These are phyloP conservation scores for Reticulitermes lucifugus DNA, from an alignment of 2,888 invertebrate genomes.

Conservation along the genomic window DNA sequence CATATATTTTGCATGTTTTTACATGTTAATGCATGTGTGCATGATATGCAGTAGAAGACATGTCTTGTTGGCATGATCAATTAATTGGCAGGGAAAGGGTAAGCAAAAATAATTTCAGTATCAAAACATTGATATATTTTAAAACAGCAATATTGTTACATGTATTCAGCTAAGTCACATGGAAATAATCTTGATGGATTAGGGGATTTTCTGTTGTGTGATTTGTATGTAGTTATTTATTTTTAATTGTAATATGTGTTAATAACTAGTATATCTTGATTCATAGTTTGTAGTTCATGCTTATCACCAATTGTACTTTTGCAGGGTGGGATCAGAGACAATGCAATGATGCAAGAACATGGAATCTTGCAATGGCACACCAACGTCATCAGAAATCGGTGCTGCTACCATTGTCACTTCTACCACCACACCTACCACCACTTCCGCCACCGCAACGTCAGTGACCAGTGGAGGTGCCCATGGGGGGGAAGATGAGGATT, in stretches of 20 bases:
- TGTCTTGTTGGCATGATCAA: no score
- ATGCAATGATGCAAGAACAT: slow-evolving; percentile 31
- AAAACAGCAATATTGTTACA: not conserved
- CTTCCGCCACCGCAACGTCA: not conserved
- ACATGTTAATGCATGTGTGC: no score
- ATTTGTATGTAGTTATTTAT: not conserved
- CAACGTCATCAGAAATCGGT: not conserved
- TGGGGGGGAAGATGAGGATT: slow-evolving; percentile 28
- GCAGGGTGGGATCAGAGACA: not conserved
- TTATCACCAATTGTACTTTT: not conserved
- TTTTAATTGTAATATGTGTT: not conserved
- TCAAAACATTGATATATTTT: not conserved
- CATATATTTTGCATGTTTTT: no score
- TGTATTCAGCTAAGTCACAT: not conserved
- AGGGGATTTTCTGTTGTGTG: not conserved
- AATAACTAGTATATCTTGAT: not conserved
- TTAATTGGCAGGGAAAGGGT: no score
- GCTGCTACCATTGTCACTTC: not conserved
- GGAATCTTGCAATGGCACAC: slow-evolving; percentile 20
- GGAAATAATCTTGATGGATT: not conserved
- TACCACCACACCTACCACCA: not conserved
- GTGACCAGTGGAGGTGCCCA: slow-evolving; percentile 1
- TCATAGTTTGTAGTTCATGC: not conserved
- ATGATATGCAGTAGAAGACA: no score
- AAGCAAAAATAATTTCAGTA: no score